Base-by-base conservation (phyloP, 2,797 vertebrate genomes). In the Lagocephalus sceleratus region DNA sequence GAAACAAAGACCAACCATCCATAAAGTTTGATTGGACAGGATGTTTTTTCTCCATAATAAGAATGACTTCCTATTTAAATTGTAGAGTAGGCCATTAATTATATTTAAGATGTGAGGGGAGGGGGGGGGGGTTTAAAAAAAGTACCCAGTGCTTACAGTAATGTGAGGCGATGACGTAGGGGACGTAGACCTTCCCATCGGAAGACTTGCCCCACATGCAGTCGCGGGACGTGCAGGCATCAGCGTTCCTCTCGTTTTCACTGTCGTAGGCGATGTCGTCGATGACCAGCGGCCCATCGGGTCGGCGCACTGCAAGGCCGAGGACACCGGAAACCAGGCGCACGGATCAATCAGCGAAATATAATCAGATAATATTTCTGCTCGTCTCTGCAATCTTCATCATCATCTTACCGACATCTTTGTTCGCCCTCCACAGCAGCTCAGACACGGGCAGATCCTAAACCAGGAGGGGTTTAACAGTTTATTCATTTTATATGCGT, bases 391-490 rank as follows among this genome's bases (percentile, higher is more conserved):
- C 11, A 10, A 29, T 15, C 6, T 12, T 14, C 11, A 2, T 6
- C 10, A 45, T 23, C 32, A 35, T 51, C 78, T 76, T 42, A 88
- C 87, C 85, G 2, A 83, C 78, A 40, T 87, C 83, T 45, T 79
- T 85, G 83, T 88, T 88, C 44, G 87, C 87, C 32, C 21, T 82
- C 76, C 74, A 84, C 67, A 88, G 83, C 17, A 71, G 71, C 68
- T 85, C 84, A n/a, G 80, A 76, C 12, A 87, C 84, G 0, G 84
- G 71, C 53, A 67, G 66, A 0, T 71, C 79, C 81, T 79, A 1
- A 3, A 63, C 46, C n/a, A 50, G 23, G 1, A 20, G 66, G 6
- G 47, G 0, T 19, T 49, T 6, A 2, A 20, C 0, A 2, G 5
- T 19, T 1, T 35, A 35, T 20, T 17, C 14, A 1, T 9, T 39